Conservation (phyloP, 2,797 vertebrate species). For the Anolis apletophallus region DNA sequence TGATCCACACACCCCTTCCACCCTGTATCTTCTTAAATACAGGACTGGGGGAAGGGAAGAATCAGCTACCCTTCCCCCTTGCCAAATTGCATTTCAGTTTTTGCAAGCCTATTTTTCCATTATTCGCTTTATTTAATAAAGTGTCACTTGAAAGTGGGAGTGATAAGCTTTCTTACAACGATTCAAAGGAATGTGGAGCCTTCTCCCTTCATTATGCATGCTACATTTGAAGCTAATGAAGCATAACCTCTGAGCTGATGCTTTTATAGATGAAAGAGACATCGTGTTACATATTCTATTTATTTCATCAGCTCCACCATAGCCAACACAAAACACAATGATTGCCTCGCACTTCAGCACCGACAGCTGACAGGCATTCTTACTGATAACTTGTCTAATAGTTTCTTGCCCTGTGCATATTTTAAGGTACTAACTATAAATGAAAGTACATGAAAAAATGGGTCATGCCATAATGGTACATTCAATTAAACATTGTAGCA, state of each 20-base stretch:
- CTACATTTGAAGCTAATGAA: constrained; percentile 81
- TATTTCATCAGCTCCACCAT: constrained; percentile 72
- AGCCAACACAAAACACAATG: constrained; percentile 63
- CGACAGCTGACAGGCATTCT: constrained; percentile 62
- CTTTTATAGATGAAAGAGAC: constrained; percentile 77
- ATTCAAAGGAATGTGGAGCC: constrained; percentile 78
- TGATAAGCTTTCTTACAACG: constrained; percentile 75
- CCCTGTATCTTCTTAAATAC: constrained; percentile 53
- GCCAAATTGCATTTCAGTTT: constrained; percentile 57
- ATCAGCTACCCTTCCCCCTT: constrained; percentile 10
- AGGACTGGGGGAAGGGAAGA: neutral
- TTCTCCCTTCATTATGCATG: constrained; percentile 84
- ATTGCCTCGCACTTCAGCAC: constrained; percentile 61
- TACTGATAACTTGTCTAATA: constrained; percentile 54
- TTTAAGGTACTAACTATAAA: constrained; percentile 55
- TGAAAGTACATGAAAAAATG: constrained; percentile 49
- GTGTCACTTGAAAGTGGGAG: constrained; percentile 76
- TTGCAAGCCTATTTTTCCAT: constrained; percentile 69
- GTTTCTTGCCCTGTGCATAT: constrained; percentile 41
- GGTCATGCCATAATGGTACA: neutral
- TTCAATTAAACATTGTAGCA: constrained; percentile 44
- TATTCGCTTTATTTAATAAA: constrained; percentile 80
- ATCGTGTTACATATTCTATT: constrained; percentile 74
- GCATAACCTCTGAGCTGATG: constrained; percentile 73
- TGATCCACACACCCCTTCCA: neutral